These are phyloP conservation scores for Abrostola triplasia DNA, from an alignment of 2,888 invertebrate species.

Conservation along the genomic window DNA sequence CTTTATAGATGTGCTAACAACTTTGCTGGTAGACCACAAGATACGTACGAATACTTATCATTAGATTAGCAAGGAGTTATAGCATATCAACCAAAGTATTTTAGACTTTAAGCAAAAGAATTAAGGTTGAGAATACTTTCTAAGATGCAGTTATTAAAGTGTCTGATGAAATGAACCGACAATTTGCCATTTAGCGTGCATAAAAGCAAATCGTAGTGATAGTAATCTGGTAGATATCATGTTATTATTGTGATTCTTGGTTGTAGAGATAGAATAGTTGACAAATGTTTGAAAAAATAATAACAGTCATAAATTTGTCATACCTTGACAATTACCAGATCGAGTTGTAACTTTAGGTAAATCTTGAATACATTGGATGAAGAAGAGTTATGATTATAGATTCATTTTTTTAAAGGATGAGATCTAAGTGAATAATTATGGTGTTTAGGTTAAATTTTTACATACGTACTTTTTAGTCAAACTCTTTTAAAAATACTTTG, in stretches of 20 bases:
- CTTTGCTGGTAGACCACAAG: conserved; percentile 65
- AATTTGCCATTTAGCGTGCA: conserved; percentile 85
- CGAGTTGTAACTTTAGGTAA: conserved; percentile 14
- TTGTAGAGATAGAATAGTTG: conserved; percentile 69
- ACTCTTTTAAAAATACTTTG: neutral
- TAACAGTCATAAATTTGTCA: conserved; percentile 1
- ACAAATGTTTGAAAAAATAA: conserved; percentile 16
- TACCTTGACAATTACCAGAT: conserved; percentile 14
- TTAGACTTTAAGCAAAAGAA: conserved; percentile 55
- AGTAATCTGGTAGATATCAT: conserved; percentile 80
- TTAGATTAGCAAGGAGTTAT: conserved; percentile 46
- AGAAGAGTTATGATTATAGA: too few species aligned
- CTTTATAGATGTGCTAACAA: conserved; percentile 56
- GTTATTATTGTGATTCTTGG: conserved; percentile 73
- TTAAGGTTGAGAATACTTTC: conserved; percentile 58
- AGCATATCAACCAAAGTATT: conserved; percentile 32
- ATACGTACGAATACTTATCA: conserved; percentile 51
- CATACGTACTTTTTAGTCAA: neutral
- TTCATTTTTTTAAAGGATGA: neutral
- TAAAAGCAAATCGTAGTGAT: conserved; percentile 79
- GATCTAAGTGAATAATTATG: neutral
- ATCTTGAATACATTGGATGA: neutral
- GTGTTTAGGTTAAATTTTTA: neutral
- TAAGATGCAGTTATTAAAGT: conserved; percentile 61
- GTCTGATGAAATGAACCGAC: conserved; percentile 75